Conservation (phyloP, 2,113 vertebrate species). For the Amazona guildingii region DNA sequence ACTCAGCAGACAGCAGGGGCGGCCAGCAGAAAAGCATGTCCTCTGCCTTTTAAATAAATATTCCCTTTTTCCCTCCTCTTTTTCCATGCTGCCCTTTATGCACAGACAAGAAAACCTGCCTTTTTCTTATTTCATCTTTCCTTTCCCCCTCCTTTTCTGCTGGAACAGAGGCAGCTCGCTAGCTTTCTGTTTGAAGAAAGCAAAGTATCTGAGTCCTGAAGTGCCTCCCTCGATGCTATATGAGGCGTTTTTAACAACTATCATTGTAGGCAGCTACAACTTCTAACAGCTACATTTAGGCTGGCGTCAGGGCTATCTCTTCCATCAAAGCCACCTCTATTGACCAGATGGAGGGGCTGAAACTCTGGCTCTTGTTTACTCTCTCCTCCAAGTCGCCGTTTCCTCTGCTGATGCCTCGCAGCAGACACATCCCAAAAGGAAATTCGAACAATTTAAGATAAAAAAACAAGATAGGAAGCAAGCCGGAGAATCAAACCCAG, state of each 20-base stretch:
- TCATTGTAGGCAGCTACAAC: conserved; percentile 70
- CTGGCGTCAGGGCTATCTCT: conserved; percentile 81
- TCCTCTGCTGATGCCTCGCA: not conserved
- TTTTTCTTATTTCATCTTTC: not conserved
- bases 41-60: conserved; percentile 41
- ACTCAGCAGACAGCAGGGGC: conserved; percentile 72
- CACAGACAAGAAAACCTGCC: not conserved
- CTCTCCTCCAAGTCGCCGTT: not conserved
- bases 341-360: conserved; percentile 73
- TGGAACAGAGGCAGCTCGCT: not conserved
- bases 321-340: conserved; percentile 80
- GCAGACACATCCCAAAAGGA: not conserved
- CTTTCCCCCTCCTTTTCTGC: accelerated
- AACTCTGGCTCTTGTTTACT: conserved; percentile 73
- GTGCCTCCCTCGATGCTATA: conserved; percentile 18
- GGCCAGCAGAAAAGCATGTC: not conserved
- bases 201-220: not conserved
- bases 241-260: conserved; percentile 72
- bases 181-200: not conserved
- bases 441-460: not conserved
- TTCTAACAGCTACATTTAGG: conserved; percentile 74
- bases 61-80: not conserved
- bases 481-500: not conserved
- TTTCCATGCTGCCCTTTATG: not conserved
- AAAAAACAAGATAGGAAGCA: not conserved